These are phyloP conservation scores for Chaetodon trifasciatus DNA, from an alignment of 2,797 vertebrate genomes.

Conservation along the genomic window DNA sequence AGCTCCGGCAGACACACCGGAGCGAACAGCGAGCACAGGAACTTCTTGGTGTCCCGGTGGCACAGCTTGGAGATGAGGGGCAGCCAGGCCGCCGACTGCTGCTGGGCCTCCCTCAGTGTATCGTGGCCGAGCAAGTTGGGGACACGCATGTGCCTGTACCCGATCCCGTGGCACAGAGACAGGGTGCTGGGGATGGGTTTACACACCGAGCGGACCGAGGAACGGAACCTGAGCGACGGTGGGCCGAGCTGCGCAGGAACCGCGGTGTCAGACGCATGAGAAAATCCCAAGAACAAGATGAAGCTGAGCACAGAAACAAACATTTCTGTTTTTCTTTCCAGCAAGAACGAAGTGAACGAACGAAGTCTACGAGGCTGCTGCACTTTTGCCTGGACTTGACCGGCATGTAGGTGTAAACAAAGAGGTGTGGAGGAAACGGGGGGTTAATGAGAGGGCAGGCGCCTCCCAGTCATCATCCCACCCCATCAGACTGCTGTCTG, in stretches of 20 bases:
- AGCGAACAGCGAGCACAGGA: slow-evolving; percentile 89
- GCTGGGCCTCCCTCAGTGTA: slow-evolving; percentile 84
- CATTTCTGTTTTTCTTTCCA: slow-evolving; percentile 51
- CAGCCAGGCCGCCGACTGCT: slow-evolving; percentile 88
- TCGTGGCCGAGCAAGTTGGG: slow-evolving; percentile 89
- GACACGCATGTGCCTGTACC: slow-evolving; percentile 88
- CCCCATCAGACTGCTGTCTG: slow-evolving; percentile 59
- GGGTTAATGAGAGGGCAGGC: slow-evolving; percentile 73
- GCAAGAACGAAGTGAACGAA: background rate
- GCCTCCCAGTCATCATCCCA: slow-evolving; percentile 71
- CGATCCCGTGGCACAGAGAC: slow-evolving; percentile 86
- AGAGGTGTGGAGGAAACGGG: slow-evolving; percentile 68
- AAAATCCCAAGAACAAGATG: slow-evolving; percentile 20
- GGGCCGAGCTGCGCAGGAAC: slow-evolving; percentile 59
- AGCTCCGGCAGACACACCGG: slow-evolving; percentile 87
- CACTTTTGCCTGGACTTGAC: slow-evolving; percentile 59
- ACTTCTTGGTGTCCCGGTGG: slow-evolving; percentile 87
- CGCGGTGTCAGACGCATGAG: slow-evolving; percentile 29
- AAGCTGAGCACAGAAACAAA: slow-evolving; percentile 31
- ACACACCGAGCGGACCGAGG: slow-evolving; percentile 82
- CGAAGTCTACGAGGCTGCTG: background rate
- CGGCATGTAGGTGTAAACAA: slow-evolving; percentile 69
- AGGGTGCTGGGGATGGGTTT: slow-evolving; percentile 85
- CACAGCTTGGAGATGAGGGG: slow-evolving; percentile 87
- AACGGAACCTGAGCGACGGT: slow-evolving; percentile 67